Conservation (phyloP, 2,113 vertebrate species). For the Rhinolophus ferrumequinum region DNA sequence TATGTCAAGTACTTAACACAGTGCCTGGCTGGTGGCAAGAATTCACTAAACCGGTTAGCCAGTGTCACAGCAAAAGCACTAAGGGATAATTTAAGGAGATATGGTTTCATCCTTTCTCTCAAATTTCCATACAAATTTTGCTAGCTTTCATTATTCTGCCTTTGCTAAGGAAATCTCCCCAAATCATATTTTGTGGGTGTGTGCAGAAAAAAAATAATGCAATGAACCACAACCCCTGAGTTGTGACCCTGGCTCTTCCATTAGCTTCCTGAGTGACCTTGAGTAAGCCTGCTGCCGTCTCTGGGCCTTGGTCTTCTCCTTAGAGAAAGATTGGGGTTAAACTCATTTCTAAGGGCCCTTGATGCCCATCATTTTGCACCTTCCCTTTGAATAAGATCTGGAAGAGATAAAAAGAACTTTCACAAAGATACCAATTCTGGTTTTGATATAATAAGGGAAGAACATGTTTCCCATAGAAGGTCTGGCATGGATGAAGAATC, state of each 20-base stretch:
- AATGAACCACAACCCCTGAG: background rate
- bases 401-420: constrained; percentile 52
- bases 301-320: background rate
- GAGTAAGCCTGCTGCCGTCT: constrained; percentile 8
- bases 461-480: background rate
- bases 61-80: constrained; percentile 40
- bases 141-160: constrained; percentile 36
- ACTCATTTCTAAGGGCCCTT: constrained; percentile 44
- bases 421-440: constrained; percentile 4
- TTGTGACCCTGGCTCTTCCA: constrained; percentile 5
- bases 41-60: constrained; percentile 22
- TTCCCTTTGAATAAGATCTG: constrained; percentile 57
- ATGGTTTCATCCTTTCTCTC: constrained; percentile 21
- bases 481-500: constrained; percentile 50
- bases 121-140: constrained; percentile 53
- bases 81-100: constrained; percentile 62
- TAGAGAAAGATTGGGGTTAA: background rate
- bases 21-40: background rate
- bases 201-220: background rate
- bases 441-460: constrained; percentile 50
- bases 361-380: constrained; percentile 1
- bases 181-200: background rate
- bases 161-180: constrained; percentile 51
- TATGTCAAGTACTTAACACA: background rate
- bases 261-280: constrained; percentile 50